These are phyloP conservation scores for Philopedon plagiatum DNA, from an alignment of 2,888 invertebrate genomes.

Conservation along the genomic window DNA sequence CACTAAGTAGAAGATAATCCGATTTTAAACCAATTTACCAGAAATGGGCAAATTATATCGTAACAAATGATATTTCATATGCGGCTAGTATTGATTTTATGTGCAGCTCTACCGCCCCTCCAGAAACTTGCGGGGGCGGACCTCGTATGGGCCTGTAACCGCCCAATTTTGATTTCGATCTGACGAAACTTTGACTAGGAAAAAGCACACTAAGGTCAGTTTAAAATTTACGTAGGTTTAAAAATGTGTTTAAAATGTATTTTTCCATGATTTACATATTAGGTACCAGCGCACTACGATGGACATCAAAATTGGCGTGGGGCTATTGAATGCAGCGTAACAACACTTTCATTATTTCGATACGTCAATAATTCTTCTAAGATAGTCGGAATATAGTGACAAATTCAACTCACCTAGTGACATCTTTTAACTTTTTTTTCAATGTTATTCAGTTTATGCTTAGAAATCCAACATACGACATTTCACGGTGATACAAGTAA, in stretches of 20 bases:
- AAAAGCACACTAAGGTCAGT: slow-evolving; percentile 6
- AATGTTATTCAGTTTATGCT: no score
- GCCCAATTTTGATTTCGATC: slow-evolving; percentile 30
- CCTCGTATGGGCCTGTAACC: slow-evolving; percentile 14
- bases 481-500: no score
- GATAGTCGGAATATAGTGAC: no score
- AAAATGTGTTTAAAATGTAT: background rate
- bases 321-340: no score
- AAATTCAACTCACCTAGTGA: no score
- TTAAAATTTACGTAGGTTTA: background rate
- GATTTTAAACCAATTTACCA: slow-evolving; percentile 1
- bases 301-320: no score
- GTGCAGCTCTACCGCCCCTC: background rate
- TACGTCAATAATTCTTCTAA: no score
- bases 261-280: no score
- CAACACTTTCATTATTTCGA: no score
- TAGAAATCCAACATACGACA: no score
- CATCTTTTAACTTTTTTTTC: no score
- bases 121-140: slow-evolving; percentile 20
- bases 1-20: background rate
- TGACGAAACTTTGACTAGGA: background rate
- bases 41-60: background rate
- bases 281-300: no score
- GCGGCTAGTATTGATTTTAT: slow-evolving; percentile 21
- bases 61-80: slow-evolving; percentile 19